Evolutionary conservation across 2,113 vertebrate species (phyloP).

Genomic region (Setophaga petechia): DNA sequence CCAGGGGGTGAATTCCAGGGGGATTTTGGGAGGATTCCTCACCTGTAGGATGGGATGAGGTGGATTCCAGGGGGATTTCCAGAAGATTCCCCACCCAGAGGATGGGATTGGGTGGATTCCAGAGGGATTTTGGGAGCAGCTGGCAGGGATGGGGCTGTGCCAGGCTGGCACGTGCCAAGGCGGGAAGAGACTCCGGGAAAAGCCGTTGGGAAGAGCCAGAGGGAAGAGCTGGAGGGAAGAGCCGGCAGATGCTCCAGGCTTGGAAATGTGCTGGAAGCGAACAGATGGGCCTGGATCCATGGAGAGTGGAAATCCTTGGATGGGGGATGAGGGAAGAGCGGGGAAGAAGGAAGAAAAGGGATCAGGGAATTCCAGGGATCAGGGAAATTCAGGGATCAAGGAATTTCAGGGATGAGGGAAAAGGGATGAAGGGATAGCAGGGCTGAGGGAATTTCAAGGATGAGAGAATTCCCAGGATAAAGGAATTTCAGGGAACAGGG

Average conservation of each 20-base stretch:
- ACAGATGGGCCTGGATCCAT: not conserved
- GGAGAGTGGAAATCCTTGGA: not conserved
- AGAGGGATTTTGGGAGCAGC: not conserved
- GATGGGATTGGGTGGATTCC: not conserved
- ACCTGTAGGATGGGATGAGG: not conserved
- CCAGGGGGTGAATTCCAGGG: no score
- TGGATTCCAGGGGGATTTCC: not conserved
- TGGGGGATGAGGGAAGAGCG: not conserved
- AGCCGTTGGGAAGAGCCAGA: not conserved
- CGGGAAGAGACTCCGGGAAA: not conserved
- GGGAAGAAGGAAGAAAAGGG: not conserved
- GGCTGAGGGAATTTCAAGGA: rapidly evolving
- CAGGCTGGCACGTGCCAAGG: not conserved
- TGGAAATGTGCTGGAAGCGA: not conserved
- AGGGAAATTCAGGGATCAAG: not conserved
- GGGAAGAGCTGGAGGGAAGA: not conserved
- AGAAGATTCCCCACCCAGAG: not conserved
- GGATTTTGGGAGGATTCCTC: not conserved
- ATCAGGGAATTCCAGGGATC: not conserved
- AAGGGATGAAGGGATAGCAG: no score
- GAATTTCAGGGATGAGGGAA: not conserved
- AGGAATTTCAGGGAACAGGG: no score
- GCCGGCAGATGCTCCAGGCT: not conserved
- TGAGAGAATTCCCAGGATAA: not conserved
- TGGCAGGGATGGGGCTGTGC: not conserved